Base-by-base conservation (phyloP, 2,113 vertebrate species). In the Aphyosemion australe region DNA sequence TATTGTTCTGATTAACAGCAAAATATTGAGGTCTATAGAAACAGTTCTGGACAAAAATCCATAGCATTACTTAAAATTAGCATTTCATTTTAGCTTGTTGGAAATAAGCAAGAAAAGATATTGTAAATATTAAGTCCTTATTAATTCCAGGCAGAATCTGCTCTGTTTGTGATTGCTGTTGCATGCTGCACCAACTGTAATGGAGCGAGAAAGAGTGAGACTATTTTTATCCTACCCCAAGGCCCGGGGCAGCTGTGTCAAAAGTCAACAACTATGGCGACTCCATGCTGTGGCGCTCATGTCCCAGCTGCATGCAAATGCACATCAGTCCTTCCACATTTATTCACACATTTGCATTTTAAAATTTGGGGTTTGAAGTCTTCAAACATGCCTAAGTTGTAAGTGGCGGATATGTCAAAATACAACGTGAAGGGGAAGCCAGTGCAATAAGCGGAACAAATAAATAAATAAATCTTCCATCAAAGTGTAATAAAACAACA, bases 191-290 rank as follows among this genome's bases (percentile, higher is more conserved):
- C 61, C 79, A 42, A 53, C 61, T 84, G 75, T 76, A 80, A 78
- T 69, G 69, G 68, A 75, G 76, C 58, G 67, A 83, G 65, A 79
- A 68, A 63, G 43, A 80, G 41, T 43, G 32, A 26, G 62, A 47
- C 87, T 92, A 92, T 91, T 91, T 91, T 84, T 90, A 89, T 82
- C 82, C 55, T 74, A 78, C 69, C 82, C 87, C n/a, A 47, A 87
- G 82, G 90, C 82, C 74, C 26, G 67, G 82, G 87, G 80, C 88
- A 91, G 87, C 86, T 90, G 87, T 90, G 89, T 85, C 87, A 87
- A 83, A 87, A 87, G 83, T 89, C 88, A 91, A 90, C 85, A 85
- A 78, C 80, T 86, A 66, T 72, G 70, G 78, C 71, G 73, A 85
- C 76, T 90, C 79, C 74, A 69, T 74, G 78, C 84, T 79, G 83